Evolutionary conservation across 2,797 vertebrate species (phyloP).

Genomic region (Aplochiton taeniatus): DNA sequence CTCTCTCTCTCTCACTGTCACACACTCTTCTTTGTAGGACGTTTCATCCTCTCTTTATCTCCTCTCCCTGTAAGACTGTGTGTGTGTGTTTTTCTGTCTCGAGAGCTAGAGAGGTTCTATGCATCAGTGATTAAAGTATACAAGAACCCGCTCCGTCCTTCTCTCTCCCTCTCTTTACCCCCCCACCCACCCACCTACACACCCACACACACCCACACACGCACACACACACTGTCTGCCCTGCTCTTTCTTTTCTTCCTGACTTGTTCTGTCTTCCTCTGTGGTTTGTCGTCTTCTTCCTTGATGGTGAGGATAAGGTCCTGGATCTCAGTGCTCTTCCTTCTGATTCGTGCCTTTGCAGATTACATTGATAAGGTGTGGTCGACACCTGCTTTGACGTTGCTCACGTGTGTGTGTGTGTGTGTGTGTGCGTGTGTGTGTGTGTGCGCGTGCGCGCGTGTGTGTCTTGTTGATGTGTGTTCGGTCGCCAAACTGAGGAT

Average conservation of each 20-base stretch:
- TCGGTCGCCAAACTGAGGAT: slow-evolving; percentile 20
- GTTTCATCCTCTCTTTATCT: slow-evolving; percentile 1
- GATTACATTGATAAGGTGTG: slow-evolving; percentile 54
- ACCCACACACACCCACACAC: too few relatives aligned
- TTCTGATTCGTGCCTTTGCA: slow-evolving; percentile 25
- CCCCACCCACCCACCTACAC: too few relatives aligned
- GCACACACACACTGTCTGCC: too few relatives aligned
- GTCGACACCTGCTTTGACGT: slow-evolving; percentile 53
- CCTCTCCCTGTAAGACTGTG: too few relatives aligned
- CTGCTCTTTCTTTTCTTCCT: too few relatives aligned
- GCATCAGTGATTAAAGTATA: too few relatives aligned
- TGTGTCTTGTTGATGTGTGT: neutral
- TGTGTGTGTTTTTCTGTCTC: neutral
- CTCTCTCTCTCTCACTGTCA: too few relatives aligned
- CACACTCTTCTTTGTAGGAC: too few relatives aligned
- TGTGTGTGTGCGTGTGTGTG: slow-evolving; percentile 19
- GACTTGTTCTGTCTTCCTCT: slow-evolving; percentile 37
- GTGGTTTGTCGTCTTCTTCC: neutral
- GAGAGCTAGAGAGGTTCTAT: too few relatives aligned
- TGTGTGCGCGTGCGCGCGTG: neutral
- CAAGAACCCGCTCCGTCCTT: slow-evolving; percentile 5
- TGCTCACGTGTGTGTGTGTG: slow-evolving; percentile 31
- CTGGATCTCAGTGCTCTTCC: too few relatives aligned
- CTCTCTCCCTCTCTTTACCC: slow-evolving; percentile 18
- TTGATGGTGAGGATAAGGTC: neutral